These are phyloP conservation scores for Hyla sarda DNA, from an alignment of 2,113 vertebrate genomes.

Conservation along the genomic window DNA sequence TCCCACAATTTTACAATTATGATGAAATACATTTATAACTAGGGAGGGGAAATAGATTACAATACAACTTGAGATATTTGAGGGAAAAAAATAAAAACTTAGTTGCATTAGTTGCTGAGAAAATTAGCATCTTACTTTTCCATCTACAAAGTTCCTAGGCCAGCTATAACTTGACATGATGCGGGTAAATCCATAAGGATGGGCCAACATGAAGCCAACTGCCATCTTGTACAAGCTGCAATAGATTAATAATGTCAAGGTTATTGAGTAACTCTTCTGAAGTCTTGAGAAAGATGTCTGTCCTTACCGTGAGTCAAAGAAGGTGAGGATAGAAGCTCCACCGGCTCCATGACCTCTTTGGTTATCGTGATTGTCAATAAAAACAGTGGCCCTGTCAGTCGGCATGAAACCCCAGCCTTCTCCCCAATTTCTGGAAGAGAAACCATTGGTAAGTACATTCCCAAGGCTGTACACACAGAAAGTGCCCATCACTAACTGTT, in stretches of 20 bases:
- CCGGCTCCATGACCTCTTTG: slow-evolving; percentile 91
- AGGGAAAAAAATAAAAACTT: too few species aligned
- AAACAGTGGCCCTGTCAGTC: slow-evolving; percentile 81
- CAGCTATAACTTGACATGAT: slow-evolving; percentile 95
- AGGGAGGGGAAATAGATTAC: too few species aligned
- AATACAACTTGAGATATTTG: too few species aligned
- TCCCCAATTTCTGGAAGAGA: slow-evolving; percentile 85
- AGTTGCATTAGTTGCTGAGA: too few species aligned
- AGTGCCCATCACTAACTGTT: neutral
- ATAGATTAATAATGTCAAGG: neutral
- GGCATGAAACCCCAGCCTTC: slow-evolving; percentile 91
- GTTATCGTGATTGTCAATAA: slow-evolving; percentile 79
- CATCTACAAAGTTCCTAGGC: slow-evolving; percentile 80
- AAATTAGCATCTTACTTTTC: slow-evolving; percentile 71
- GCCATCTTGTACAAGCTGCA: slow-evolving; percentile 89
- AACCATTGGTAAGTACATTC: slow-evolving; percentile 47
- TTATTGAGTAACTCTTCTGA: neutral
- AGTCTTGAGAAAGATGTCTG: neutral
- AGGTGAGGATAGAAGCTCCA: slow-evolving; percentile 84
- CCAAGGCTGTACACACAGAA: neutral
- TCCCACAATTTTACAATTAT: too few species aligned
- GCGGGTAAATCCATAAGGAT: slow-evolving; percentile 87
- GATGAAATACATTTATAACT: too few species aligned
- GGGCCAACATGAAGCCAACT: slow-evolving; percentile 87
- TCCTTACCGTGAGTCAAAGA: slow-evolving; percentile 82